Conservation (phyloP, 2,113 vertebrate species). For the Emydura subglobosa region DNA sequence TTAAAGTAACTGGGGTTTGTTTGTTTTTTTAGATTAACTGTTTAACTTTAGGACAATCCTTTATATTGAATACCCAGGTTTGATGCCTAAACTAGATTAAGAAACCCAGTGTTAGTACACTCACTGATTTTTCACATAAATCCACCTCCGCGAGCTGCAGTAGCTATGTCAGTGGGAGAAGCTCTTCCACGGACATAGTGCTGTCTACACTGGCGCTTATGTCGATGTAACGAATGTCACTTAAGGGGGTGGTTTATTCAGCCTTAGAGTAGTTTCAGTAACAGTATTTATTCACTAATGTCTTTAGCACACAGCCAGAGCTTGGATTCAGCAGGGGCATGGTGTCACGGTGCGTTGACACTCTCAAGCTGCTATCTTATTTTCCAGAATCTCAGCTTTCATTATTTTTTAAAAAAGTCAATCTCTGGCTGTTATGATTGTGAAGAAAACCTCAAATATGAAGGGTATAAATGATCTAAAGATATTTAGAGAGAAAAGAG, state of each 20-base stretch:
- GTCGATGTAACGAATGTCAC: no score
- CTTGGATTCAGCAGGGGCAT: not conserved
- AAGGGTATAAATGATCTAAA: not conserved
- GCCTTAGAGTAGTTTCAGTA: not conserved
- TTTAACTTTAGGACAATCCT: not conserved
- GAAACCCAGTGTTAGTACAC: not conserved
- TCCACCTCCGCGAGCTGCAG: no score
- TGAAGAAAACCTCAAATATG: not conserved
- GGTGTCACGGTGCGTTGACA: not conserved
- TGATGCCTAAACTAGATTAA: accelerated
- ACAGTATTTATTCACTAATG: not conserved
- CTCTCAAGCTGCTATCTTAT: not conserved
- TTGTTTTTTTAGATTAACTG: no score
- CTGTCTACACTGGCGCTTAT: no score
- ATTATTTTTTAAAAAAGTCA: not conserved
- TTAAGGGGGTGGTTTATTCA: no score
- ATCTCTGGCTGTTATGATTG: not conserved
- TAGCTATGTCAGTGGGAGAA: no score
- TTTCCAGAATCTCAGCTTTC: not conserved
- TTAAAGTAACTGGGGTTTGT: not conserved
- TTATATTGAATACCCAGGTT: not conserved
- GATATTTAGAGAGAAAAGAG: accelerated
- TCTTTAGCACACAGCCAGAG: accelerated
- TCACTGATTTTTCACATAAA: accelerated
- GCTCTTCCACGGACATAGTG: no score